Evolutionary conservation across 1,140 invertebrate species (phyloP), one percentile per base, ranked within the genome.

Genomic region (Macrobrachium nipponense): DNA sequence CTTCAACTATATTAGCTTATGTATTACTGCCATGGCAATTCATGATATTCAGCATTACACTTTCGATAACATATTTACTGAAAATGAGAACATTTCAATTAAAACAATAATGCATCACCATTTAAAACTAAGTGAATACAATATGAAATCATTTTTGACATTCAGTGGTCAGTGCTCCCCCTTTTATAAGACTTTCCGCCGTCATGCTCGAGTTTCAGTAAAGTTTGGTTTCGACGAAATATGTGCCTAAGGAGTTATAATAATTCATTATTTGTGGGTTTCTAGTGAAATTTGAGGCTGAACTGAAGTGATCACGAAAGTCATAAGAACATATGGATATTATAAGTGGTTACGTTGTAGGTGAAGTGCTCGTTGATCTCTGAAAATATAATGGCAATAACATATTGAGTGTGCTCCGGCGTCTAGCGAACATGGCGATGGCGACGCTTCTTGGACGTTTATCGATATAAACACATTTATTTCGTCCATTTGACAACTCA

Each of bases 171-270:
- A 70, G 12, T n/a, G n/a, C 20, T 36, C 23, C 12, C 12, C 51
- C 59, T 82, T 82, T 81, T 60, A 4, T 59, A 73, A 72, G 51
- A 72, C 36, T 59, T 60, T 44, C 14, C 11, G 5, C 12, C 12
- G 17, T 27, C 15, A 64, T 27, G 66, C 59, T 60, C 70, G 58
- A 72, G 59, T 36, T 36, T 82, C 58, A 72, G 80, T 82, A 72
- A 73, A 72, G 80, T 82, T 82, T 82, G 80, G 79, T 64, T 82
- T 27, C 18, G 62, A 51, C 15, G 66, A 70, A 82, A 82, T 82
- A 82, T 82, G 80, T 82, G 80, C 44, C 70, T 59, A 73, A 82
- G 80, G 80, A 82, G 80, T 82, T 68, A 80, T 80, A 51, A 51
- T 51, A 66, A 80, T 66, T 64, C 17, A 44, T 64, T n/a, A 44